Evolutionary conservation across 2,888 invertebrate species (phyloP), one percentile per base, ranked within the genome.

Genomic region (Heliconius aoede): DNA sequence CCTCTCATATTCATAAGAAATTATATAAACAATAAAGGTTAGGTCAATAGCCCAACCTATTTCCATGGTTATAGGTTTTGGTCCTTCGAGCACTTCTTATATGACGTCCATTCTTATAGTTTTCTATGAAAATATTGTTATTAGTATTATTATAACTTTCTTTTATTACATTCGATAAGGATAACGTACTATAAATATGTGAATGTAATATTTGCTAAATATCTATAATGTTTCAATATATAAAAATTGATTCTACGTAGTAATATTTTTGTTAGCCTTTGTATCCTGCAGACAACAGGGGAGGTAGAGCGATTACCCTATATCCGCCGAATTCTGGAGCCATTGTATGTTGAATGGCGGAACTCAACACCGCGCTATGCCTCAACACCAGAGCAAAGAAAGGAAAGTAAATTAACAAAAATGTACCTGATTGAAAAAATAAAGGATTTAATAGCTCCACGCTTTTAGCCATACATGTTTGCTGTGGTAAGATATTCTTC

Each of bases 41-140:
- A 75, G 61, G 24, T 60, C 69, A 21, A 75, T 75, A 75, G 69
- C 61, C 36, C 24, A 69, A 74, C 65, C 62, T 40, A 68, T 75
- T 75, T 69, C 46, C 46, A 73, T 73, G 55, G 24, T 69, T 69
- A 69, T 55, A 65, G 51, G 60, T 61, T 69, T 74, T 75, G 74
- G 36, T 68, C 60, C 74, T 74, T 67, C 67, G 67, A 68, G 74
- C 74, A 69, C 69, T 55, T 36, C 58, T 74, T 74, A 67, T 69
- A 62, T 61, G 62, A 69, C 68, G 61, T 30, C 51, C 28, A 61
- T 75, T 69, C 24, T 46, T 62, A 51, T 69, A 32, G 21, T 61
- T 60, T 60, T 40, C 72, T 72, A 61, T 61, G 60, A 8, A 36
- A 28, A 72, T 72, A 72, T 60, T 40, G 72, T 72, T 72, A 72